Percentiles rank a stretch among this genome's conserved stretches.
These are phyloP conservation scores for Drosophila aff. DNA, from an alignment of 1,140 invertebrate species.

Conservation along the genomic window DNA sequence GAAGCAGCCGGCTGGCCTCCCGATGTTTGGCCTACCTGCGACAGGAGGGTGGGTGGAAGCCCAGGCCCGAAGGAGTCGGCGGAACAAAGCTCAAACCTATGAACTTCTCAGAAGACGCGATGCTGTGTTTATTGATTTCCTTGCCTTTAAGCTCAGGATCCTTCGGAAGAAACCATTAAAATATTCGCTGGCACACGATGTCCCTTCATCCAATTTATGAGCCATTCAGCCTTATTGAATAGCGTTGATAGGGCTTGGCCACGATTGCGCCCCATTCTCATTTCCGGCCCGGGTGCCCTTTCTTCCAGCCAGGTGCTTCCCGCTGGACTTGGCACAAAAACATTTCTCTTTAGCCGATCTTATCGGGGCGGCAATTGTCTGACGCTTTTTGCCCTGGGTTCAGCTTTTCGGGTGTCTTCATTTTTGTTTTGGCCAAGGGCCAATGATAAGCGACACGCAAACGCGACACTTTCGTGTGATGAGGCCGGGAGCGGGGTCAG, in stretches of 20 bases:
- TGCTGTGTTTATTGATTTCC: neutral
- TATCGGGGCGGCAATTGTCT: constrained; percentile 76
- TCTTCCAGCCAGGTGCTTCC: constrained; percentile 21
- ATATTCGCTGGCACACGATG: neutral
- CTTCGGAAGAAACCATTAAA: neutral
- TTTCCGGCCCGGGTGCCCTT: constrained; percentile 10
- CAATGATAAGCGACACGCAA: constrained; percentile 77
- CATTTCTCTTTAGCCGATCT: constrained; percentile 68
- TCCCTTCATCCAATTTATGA: constrained; percentile 40
- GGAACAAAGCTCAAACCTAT: constrained; percentile 23
- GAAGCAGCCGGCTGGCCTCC: constrained; percentile 36
- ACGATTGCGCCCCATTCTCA: constrained; percentile 50
- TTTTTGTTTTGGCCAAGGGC: constrained; percentile 35
- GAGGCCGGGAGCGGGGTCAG: neutral
- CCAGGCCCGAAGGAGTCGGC: constrained; percentile 6
- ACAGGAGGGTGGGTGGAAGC: neutral
- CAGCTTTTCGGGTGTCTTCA: constrained; percentile 51
- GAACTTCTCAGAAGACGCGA: neutral
- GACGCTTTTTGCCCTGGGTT: constrained; percentile 59
- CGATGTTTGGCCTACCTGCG: constrained; percentile 65
- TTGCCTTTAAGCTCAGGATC: neutral
- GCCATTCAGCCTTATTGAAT: constrained; percentile 62
- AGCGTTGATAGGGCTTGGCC: constrained; percentile 51
- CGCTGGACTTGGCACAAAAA: constrained; percentile 55
- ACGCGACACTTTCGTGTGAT: constrained; percentile 40